These are phyloP conservation scores for Oligia strigilis DNA, from an alignment of 2,888 invertebrate genomes.

Conservation along the genomic window DNA sequence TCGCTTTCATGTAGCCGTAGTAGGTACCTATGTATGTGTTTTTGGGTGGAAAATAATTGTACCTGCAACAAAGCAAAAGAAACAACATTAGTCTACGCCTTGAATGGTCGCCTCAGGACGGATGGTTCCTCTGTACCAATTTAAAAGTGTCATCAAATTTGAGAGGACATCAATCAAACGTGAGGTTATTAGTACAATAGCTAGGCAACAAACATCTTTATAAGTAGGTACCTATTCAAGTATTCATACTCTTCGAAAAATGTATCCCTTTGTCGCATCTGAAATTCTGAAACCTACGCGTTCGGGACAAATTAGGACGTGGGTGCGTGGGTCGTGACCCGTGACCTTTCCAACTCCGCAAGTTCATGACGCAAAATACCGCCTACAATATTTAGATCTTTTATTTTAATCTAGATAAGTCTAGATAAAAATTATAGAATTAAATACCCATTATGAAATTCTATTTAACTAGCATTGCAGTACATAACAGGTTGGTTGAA, in stretches of 20 bases:
- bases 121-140: background rate
- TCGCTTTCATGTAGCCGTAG: background rate
- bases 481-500: background rate
- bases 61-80: background rate
- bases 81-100: background rate
- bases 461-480: background rate
- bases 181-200: background rate
- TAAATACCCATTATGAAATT: background rate
- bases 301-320: conserved; percentile 12
- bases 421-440: background rate
- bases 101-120: background rate
- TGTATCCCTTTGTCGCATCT: background rate
- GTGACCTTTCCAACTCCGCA: conserved; percentile 24
- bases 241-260: background rate
- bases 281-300: conserved; percentile 14
- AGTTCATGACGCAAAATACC: conserved; percentile 4
- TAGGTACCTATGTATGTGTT: too few species aligned
- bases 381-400: background rate
- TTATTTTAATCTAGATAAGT: background rate
- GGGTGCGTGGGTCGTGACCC: conserved; percentile 11
- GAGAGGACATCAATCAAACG: conserved; percentile 8
- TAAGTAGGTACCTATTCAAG: background rate
- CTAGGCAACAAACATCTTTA: background rate
- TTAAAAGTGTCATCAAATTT: conserved; percentile 8
- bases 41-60: conserved; percentile 8